These are phyloP conservation scores for Leguminivora glycinivorella DNA, from an alignment of 1,140 invertebrate species.

Conservation along the genomic window DNA sequence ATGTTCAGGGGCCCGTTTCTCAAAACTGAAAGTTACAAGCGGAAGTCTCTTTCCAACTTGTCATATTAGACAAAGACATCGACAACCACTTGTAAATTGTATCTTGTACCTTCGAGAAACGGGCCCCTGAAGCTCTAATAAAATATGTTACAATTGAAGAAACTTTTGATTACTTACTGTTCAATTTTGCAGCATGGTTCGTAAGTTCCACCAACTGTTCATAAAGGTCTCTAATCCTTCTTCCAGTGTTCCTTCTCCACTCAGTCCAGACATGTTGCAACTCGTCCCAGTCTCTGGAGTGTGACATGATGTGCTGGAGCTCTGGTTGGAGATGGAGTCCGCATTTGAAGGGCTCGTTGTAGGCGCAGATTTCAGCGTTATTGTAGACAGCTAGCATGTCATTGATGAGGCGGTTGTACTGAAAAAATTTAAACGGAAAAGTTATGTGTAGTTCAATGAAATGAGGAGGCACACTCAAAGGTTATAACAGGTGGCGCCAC, in stretches of 20 bases:
- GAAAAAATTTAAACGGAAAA: constrained; percentile 46
- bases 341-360: constrained; percentile 90
- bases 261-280: constrained; percentile 92
- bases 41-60: too few relatives aligned
- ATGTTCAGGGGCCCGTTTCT: too few relatives aligned
- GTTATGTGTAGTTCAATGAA: too few relatives aligned
- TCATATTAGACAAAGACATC: too few relatives aligned
- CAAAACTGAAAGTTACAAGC: too few relatives aligned
- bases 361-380: constrained; percentile 90
- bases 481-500: too few relatives aligned
- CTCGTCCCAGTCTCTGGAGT: constrained; percentile 91
- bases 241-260: constrained; percentile 90
- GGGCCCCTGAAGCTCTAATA: constrained; percentile 88
- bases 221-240: constrained; percentile 89
- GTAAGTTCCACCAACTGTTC: constrained; percentile 90
- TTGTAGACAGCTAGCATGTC: constrained; percentile 94
- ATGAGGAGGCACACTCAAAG: too few relatives aligned
- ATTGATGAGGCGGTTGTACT: constrained; percentile 92
- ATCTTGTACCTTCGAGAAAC: too few relatives aligned
- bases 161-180: constrained; percentile 85
- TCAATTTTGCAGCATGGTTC: constrained; percentile 91
- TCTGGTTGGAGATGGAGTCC: constrained; percentile 90
- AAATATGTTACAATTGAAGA: constrained; percentile 89
- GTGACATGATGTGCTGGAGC: constrained; percentile 83
- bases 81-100: too few relatives aligned